These are phyloP conservation scores for Drosophila lutescens DNA, from an alignment of 2,888 invertebrate genomes.

Conservation along the genomic window DNA sequence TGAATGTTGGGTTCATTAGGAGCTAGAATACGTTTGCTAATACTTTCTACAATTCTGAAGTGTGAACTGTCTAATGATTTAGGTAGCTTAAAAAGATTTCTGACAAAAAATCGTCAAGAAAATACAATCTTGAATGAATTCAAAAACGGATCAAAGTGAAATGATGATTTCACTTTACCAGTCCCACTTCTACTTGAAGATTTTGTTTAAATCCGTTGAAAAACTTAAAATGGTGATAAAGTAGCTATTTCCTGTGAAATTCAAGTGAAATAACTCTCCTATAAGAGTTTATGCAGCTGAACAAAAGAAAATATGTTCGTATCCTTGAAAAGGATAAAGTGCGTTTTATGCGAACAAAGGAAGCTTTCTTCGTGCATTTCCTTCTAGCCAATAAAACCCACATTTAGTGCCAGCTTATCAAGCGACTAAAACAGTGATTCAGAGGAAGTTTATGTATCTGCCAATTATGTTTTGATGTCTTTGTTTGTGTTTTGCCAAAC, in stretches of 20 bases:
- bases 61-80: too few relatives aligned
- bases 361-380: not conserved
- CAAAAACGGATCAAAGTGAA: not conserved
- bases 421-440: slow-evolving; percentile 4
- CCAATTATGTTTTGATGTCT: slow-evolving; percentile 2
- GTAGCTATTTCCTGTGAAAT: not conserved
- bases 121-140: not conserved
- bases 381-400: not conserved
- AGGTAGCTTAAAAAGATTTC: not conserved
- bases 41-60: not conserved
- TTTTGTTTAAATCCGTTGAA: not conserved
- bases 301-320: not conserved
- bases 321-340: not conserved
- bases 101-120: not conserved
- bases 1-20: not conserved
- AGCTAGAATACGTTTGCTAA: too few relatives aligned
- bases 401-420: not conserved
- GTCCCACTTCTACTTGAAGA: slow-evolving; percentile 2
- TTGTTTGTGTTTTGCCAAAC: slow-evolving; percentile 19
- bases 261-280: too few relatives aligned
- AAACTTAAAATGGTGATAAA: not conserved
- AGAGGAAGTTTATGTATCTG: not conserved
- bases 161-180: not conserved
- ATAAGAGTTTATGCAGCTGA: not conserved
- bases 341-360: not conserved